Evolutionary conservation across 2,888 invertebrate genomes (phyloP).

Genomic region (Maniola hyperantus): DNA sequence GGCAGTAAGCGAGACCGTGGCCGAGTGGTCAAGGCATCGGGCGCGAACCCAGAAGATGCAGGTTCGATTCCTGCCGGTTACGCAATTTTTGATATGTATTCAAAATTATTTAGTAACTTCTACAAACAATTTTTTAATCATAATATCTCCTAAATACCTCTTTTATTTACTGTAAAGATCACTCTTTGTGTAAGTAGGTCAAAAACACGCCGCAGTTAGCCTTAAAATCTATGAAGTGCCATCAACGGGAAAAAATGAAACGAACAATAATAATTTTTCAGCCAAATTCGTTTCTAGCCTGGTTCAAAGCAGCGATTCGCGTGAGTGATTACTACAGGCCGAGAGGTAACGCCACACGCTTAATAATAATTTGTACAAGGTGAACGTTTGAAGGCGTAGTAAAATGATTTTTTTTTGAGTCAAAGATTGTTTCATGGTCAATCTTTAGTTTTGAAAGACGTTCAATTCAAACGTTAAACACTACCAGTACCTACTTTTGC

Average conservation of each 20-base stretch:
- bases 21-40: too few relatives aligned
- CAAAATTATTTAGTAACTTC: too few relatives aligned
- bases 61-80: too few relatives aligned
- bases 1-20: too few relatives aligned
- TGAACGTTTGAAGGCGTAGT: conserved; percentile 11
- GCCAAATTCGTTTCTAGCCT: conserved; percentile 40
- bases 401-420: conserved; percentile 5
- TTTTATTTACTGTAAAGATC: not conserved
- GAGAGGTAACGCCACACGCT: conserved; percentile 48
- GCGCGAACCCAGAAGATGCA: too few relatives aligned
- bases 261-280: conserved; percentile 27
- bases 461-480: too few relatives aligned
- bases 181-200: not conserved
- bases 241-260: conserved; percentile 21
- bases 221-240: not conserved
- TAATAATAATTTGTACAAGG: conserved; percentile 41
- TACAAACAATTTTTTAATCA: too few relatives aligned
- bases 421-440: not conserved
- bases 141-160: too few relatives aligned
- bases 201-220: not conserved
- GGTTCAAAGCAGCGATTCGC: conserved; percentile 63
- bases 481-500: too few relatives aligned
- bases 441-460: not conserved
- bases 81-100: too few relatives aligned
- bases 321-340: conserved; percentile 56